Percentiles rank a stretch among this genome's conserved stretches.
Conservation (phyloP, 2,888 invertebrate genomes). For the Synanthedon tipuliformis region DNA sequence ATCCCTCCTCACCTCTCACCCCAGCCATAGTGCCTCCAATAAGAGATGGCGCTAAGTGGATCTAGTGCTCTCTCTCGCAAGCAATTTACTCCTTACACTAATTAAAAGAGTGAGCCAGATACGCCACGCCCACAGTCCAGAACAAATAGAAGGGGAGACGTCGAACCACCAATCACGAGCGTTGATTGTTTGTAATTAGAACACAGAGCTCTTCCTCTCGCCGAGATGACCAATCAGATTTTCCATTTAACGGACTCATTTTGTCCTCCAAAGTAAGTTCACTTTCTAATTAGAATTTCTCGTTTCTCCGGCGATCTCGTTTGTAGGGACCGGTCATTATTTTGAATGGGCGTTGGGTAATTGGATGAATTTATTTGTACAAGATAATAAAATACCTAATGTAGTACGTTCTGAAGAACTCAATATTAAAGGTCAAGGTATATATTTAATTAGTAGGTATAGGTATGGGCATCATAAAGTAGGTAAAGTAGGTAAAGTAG, state of each 20-base stretch:
- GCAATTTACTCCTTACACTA: constrained; percentile 72
- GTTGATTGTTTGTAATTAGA: constrained; percentile 72
- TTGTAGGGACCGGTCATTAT: constrained; percentile 37
- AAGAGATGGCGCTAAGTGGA: constrained; percentile 61
- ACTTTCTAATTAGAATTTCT: constrained; percentile 43
- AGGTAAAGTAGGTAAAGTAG: too few species aligned
- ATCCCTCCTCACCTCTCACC: constrained; percentile 40
- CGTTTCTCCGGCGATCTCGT: constrained; percentile 27
- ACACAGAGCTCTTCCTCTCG: constrained; percentile 54
- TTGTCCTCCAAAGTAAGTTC: constrained; percentile 34
- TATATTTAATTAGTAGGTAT: too few species aligned
- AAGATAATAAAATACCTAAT: too few species aligned
- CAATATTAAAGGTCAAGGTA: too few species aligned
- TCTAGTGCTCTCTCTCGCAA: constrained; percentile 63
- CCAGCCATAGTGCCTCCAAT: constrained; percentile 56
- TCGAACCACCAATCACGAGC: constrained; percentile 49
- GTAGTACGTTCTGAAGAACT: too few species aligned
- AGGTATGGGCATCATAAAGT: too few species aligned
- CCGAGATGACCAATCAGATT: constrained; percentile 64
- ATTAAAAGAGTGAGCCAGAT: constrained; percentile 69
- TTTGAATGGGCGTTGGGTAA: constrained; percentile 30
- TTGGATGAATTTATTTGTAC: not conserved
- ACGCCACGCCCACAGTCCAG: constrained; percentile 58
- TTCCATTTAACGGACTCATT: constrained; percentile 49
- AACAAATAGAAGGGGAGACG: constrained; percentile 66